These are phyloP conservation scores for Brachyptera putata DNA, from an alignment of 2,888 invertebrate species.

Conservation along the genomic window DNA sequence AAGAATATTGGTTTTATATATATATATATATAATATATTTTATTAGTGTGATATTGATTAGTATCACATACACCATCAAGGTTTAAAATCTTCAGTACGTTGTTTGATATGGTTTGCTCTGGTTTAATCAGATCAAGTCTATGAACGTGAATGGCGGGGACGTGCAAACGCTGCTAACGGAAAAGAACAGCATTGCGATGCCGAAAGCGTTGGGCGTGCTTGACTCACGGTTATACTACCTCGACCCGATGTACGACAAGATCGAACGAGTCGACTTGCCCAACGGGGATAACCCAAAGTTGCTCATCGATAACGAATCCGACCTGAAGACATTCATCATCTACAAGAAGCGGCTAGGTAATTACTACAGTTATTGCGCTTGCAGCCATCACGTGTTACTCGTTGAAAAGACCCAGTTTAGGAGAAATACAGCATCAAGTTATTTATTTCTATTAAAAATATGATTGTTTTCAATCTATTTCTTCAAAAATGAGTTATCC, in stretches of 20 bases:
- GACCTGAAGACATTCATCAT: slow-evolving; percentile 83
- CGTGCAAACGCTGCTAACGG: slow-evolving; percentile 59
- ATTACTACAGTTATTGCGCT: too few relatives aligned
- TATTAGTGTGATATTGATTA: too few relatives aligned
- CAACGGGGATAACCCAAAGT: slow-evolving; percentile 69
- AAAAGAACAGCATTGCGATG: slow-evolving; percentile 65
- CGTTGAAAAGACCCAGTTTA: too few relatives aligned
- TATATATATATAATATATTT: too few relatives aligned
- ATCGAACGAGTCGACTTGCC: slow-evolving; percentile 80
- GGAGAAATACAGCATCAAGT: too few relatives aligned
- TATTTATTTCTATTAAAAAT: too few relatives aligned
- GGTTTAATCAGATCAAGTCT: slow-evolving; percentile 44
- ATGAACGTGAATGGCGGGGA: slow-evolving; percentile 71
- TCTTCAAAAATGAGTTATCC: too few relatives aligned
- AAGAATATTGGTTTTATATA: too few relatives aligned
- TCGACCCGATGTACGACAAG: slow-evolving; percentile 87
- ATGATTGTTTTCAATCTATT: too few relatives aligned
- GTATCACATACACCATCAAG: too few relatives aligned
- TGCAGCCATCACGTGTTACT: slow-evolving; percentile 2
- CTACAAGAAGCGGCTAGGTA: slow-evolving; percentile 73
- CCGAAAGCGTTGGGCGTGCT: slow-evolving; percentile 80
- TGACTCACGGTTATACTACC: slow-evolving; percentile 75
- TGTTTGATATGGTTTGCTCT: neutral
- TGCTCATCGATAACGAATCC: slow-evolving; percentile 77
- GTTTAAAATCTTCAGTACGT: too few relatives aligned